Conservation (phyloP, 2,113 vertebrate genomes). For the Trichomycterus rosablanca region DNA sequence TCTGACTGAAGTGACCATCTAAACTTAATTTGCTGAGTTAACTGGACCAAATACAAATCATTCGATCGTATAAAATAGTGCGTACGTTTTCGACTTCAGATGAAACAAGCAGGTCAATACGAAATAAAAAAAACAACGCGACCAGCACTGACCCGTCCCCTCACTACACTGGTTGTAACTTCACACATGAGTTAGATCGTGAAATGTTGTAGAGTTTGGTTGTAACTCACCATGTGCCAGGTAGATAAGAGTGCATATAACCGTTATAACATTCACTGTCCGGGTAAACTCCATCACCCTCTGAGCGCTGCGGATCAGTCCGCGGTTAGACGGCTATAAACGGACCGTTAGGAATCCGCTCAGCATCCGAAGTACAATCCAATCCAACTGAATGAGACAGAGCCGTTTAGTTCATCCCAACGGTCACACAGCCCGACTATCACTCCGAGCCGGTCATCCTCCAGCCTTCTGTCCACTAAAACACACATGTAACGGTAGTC, state of each 20-base stretch:
- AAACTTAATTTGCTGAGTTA: no score
- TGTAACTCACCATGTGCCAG: slow-evolving; percentile 63
- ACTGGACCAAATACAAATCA: no score
- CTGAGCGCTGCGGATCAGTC: slow-evolving; percentile 10
- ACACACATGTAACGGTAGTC: background rate
- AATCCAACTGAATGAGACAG: slow-evolving; percentile 16
- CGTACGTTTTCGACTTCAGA: no score
- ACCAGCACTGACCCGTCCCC: no score
- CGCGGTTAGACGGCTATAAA: slow-evolving; percentile 32
- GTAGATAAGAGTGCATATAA: slow-evolving; percentile 53
- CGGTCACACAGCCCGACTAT: slow-evolving; percentile 21
- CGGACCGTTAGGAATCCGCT: slow-evolving; percentile 26
- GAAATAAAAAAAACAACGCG: no score
- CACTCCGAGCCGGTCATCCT: slow-evolving; percentile 9
- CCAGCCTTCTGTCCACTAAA: background rate
- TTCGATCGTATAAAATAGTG: no score
- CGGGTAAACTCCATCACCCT: slow-evolving; percentile 60
- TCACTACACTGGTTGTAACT: no score
- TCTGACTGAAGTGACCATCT: no score
- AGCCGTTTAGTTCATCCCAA: background rate
- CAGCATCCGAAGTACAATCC: slow-evolving; percentile 13
- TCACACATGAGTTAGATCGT: no score
- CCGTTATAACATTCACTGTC: slow-evolving; percentile 46
- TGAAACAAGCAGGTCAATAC: no score
- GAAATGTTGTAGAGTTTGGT: no score